Evolutionary conservation across 2,797 vertebrate genomes (phyloP), one percentile per base, ranked within the genome.

Genomic region (Microctenopoma stevenorrisi): DNA sequence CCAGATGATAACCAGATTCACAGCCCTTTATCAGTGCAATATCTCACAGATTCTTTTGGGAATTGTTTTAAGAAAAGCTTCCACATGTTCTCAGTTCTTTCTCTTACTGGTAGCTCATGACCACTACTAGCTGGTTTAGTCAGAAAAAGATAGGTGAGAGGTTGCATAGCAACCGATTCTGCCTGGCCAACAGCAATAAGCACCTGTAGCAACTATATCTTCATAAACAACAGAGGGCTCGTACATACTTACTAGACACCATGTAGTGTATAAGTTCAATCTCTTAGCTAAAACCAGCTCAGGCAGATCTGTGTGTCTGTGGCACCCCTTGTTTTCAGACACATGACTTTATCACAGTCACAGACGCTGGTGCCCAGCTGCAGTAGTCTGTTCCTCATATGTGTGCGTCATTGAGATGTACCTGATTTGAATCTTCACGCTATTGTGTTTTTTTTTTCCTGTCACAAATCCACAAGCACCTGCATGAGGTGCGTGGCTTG

Each of bases 351-450:
- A 38, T 63, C 55, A 44, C 56, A 52, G 16, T 56, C 60, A n/a
- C 22, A 47, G 12, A 44, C 49, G 7, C 14, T 40, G 28, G 8
- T 47, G 54, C 43, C 68, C 54, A 68, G 38, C 62, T n/a, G n/a
- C 66, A 38, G 61, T 75, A 54, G 52, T 60, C 16, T 7, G 10
- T 56, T 64, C 35, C 58, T 76, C 66, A 43, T 68, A 22, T 74
- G 22, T 57, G 52, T 76, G 64, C 2, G 26, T 85, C 74, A 89
- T 89, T 83, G 76, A 82, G 77, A 71, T 55, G 76, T 61, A 56
- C 55, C 69, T 76, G 14, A 90, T 88, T 91, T 89, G 82, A 89
- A 89, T 89, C 76, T 90, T 85, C 63, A 81, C 82, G 70, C 47
- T 64, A 65, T 28, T 38, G 37, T 33, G 28, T 37, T 51, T 56